Percentiles rank a stretch among this genome's conserved stretches.
Evolutionary conservation across 2,113 vertebrate genomes (phyloP).

Genomic region (Ivindomyrus marchei): DNA sequence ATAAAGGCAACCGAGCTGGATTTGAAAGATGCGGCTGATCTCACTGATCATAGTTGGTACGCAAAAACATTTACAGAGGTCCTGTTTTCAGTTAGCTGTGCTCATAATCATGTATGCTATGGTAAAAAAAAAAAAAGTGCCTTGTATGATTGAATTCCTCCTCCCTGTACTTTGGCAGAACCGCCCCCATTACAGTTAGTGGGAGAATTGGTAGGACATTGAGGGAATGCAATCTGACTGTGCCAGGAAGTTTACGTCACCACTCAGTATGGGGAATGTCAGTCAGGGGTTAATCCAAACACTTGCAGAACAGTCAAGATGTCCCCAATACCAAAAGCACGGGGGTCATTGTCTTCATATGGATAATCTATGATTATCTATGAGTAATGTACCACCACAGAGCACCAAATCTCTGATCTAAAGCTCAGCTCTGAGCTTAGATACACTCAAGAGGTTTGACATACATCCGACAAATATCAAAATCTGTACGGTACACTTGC

Average conservation of each 20-base stretch:
- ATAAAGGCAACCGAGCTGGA: background rate
- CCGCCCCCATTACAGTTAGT: background rate
- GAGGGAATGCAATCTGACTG: background rate
- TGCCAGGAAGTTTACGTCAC: background rate
- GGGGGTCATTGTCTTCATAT: background rate
- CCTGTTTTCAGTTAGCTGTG: background rate
- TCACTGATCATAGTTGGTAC: background rate
- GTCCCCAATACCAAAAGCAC: background rate
- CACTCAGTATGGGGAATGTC: background rate
- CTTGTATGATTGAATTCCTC: background rate
- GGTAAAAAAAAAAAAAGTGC: background rate
- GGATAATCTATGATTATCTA: background rate
- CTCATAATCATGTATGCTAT: background rate
- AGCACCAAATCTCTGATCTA: background rate
- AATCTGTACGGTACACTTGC: background rate
- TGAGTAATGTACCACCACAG: background rate
- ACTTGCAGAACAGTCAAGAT: background rate
- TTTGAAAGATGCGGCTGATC: background rate
- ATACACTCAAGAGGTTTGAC: background rate
- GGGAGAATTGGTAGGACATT: background rate
- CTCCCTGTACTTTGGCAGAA: background rate
- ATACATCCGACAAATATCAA: background rate
- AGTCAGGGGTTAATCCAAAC: background rate
- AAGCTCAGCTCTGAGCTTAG: background rate
- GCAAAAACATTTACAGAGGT: background rate